A percentile compares a stretch with the other conserved stretches of the same genome.
Conservation (phyloP, 2,797 vertebrate genomes). For the Ptychadena robeensis region DNA sequence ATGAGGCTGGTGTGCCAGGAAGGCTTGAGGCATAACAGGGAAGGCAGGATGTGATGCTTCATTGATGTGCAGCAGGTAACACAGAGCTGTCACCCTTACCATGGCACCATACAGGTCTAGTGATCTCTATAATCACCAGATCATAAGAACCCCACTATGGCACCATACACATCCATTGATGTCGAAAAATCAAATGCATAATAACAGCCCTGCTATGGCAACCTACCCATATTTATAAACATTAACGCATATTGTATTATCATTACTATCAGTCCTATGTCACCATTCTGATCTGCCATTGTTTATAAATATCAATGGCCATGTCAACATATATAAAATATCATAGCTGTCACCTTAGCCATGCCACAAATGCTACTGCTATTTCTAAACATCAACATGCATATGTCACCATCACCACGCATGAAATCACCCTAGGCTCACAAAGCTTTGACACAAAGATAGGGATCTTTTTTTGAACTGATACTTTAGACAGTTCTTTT, state of each 20-base stretch:
- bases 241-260: too few relatives aligned
- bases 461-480: not conserved
- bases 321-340: not conserved
- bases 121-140: too few relatives aligned
- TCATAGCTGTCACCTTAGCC: too few relatives aligned
- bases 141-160: not conserved
- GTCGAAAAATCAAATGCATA: not conserved
- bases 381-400: not conserved
- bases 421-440: not conserved
- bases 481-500: not conserved
- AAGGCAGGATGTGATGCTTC: not conserved
- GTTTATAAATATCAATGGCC: too few relatives aligned
- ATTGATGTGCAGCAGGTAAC: slow-evolving; percentile 20
- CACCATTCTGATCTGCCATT: too few relatives aligned
- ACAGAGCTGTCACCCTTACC: not conserved
- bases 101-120: too few relatives aligned
- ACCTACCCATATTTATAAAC: not conserved
- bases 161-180: not conserved
- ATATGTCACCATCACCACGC: not conserved
- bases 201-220: not conserved
- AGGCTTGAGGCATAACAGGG: not conserved
- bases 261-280: not conserved
- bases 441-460: not conserved
- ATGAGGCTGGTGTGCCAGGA: not conserved
- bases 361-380: too few relatives aligned